These are phyloP conservation scores for Drosophila neutralis DNA, from an alignment of 2,888 invertebrate genomes.

Conservation along the genomic window DNA sequence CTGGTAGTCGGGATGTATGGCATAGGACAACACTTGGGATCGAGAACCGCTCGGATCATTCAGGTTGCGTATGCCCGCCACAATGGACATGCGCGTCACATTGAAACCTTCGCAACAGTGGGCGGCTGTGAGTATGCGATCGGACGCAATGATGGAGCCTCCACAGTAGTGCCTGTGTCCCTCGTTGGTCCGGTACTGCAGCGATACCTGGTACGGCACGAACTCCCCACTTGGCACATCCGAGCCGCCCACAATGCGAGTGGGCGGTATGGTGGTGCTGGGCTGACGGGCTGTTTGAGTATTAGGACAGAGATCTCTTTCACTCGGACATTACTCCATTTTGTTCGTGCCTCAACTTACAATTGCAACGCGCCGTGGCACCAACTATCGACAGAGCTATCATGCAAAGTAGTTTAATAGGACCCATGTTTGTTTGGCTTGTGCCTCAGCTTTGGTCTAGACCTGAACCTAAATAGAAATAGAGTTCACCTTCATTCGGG, in stretches of 20 bases:
- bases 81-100: slow-evolving; percentile 66
- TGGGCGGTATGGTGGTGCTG: slow-evolving; percentile 25
- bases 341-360: slow-evolving; percentile 36
- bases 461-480: slow-evolving; percentile 34
- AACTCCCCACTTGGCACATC: slow-evolving; percentile 69
- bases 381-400: slow-evolving; percentile 21
- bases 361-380: slow-evolving; percentile 42
- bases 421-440: slow-evolving; percentile 47
- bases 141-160: slow-evolving; percentile 81
- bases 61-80: slow-evolving; percentile 78
- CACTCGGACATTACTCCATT: too few species aligned
- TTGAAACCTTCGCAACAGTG: slow-evolving; percentile 81
- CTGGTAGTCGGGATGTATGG: slow-evolving; percentile 81
- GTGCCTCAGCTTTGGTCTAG: slow-evolving; percentile 27
- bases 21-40: slow-evolving; percentile 64
- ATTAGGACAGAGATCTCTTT: background rate
- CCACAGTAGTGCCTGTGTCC: slow-evolving; percentile 82
- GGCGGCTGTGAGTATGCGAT: slow-evolving; percentile 82
- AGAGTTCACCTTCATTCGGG: slow-evolving; percentile 32
- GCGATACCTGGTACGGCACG: slow-evolving; percentile 83
- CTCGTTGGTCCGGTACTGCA: slow-evolving; percentile 69
- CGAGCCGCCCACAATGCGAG: slow-evolving; percentile 79
- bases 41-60: slow-evolving; percentile 60
- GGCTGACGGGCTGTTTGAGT: slow-evolving; percentile 51
- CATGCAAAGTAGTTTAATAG: slow-evolving; percentile 32